Percentiles rank a stretch among this genome's conserved stretches.
These are phyloP conservation scores for Cirrhinus molitorella DNA, from an alignment of 2,797 vertebrate genomes.

Conservation along the genomic window DNA sequence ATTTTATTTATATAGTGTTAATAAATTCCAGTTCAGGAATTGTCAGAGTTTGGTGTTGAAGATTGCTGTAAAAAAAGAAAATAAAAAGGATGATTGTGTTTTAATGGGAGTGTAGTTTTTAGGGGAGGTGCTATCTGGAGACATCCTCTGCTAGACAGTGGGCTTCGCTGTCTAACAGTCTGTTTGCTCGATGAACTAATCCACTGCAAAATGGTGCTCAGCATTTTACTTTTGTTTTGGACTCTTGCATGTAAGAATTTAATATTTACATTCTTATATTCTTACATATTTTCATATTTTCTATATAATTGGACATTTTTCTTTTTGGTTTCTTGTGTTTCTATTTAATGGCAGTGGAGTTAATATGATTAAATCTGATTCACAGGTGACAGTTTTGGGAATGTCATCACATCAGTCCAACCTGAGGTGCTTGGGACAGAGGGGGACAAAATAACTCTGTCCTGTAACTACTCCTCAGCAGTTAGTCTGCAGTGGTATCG, in stretches of 20 bases:
- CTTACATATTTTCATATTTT: not conserved
- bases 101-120: not conserved
- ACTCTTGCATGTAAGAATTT: not conserved
- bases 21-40: too few relatives aligned
- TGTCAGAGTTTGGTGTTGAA: too few relatives aligned
- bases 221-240: not conserved
- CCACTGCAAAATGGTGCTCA: conserved; percentile 7
- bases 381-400: conserved; percentile 20
- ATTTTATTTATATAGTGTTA: too few relatives aligned
- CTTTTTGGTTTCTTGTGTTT: not conserved
- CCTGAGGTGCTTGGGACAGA: not conserved
- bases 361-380: not conserved
- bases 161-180: not conserved
- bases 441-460: conserved; percentile 28
- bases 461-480: conserved; percentile 44
- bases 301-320: too few relatives aligned
- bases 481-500: conserved; percentile 37
- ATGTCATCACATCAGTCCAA: conserved; percentile 13
- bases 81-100: not conserved
- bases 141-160: not conserved
- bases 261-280: not conserved
- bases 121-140: not conserved
- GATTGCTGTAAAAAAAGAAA: too few relatives aligned
- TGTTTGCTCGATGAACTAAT: too few relatives aligned
- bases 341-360: not conserved